Evolutionary conservation across 2,113 vertebrate genomes (phyloP).

Genomic region (Hemiprocne comata): DNA sequence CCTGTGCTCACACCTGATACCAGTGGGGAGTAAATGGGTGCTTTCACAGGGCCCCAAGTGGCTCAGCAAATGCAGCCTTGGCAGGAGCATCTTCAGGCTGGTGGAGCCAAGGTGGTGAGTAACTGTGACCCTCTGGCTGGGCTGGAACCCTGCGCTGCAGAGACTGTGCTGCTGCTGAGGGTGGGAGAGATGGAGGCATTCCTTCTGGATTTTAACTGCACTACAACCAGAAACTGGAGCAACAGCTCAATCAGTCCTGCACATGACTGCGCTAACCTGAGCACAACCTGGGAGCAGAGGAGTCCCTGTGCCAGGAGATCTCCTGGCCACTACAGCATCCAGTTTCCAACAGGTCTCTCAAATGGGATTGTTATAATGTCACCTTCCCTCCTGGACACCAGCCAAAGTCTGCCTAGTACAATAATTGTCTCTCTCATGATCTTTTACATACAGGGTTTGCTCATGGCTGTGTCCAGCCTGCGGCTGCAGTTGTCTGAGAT

Average conservation of each 20-base stretch:
- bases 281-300: rapidly evolving
- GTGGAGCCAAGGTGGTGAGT: neutral
- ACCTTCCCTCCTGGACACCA: neutral
- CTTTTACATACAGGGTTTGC: neutral
- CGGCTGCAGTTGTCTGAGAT: neutral
- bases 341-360: neutral
- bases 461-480: neutral
- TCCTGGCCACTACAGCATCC: too few species aligned
- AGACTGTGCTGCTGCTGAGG: neutral
- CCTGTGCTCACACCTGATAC: neutral
- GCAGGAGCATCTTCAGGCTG: neutral
- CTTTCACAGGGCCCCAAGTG: neutral
- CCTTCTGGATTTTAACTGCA: neutral
- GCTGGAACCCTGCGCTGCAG: neutral
- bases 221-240: neutral
- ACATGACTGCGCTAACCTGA: neutral
- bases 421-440: neutral
- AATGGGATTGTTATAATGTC: rapidly evolving
- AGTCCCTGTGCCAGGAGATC: neutral
- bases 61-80: neutral
- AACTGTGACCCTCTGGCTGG: neutral
- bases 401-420: neutral
- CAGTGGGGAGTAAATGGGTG: neutral
- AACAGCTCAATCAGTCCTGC: neutral
- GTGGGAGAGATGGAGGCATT: neutral